These are phyloP conservation scores for Carposina sasakii DNA, from an alignment of 1,140 invertebrate genomes.

Conservation along the genomic window DNA sequence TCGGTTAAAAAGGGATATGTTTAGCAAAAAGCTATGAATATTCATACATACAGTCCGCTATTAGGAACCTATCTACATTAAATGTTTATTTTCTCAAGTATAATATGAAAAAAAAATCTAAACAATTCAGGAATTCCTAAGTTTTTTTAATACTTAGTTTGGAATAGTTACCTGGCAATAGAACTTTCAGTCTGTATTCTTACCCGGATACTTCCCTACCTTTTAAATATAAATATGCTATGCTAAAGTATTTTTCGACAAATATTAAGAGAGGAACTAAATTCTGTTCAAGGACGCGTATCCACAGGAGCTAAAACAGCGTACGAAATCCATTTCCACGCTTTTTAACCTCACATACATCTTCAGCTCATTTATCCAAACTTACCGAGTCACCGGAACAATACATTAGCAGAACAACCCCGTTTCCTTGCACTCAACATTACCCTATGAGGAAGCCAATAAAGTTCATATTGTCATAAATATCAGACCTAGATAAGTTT, in stretches of 20 bases:
- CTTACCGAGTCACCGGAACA: slow-evolving; percentile 18
- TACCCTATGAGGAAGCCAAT: background rate
- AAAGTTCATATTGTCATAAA: background rate
- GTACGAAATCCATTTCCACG: slow-evolving; percentile 11
- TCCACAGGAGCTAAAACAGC: too few relatives aligned
- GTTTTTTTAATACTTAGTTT: background rate
- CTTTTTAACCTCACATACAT: slow-evolving; percentile 23
- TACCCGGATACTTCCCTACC: background rate
- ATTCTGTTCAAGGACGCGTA: too few relatives aligned
- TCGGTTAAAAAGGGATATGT: too few relatives aligned
- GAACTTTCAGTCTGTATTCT: background rate
- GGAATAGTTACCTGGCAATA: background rate
- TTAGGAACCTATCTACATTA: too few relatives aligned
- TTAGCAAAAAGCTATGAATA: too few relatives aligned
- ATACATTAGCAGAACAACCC: slow-evolving; percentile 8
- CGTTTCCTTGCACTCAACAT: background rate
- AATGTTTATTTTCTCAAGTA: too few relatives aligned
- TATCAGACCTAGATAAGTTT: background rate
- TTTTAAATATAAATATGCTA: background rate
- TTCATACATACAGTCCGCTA: too few relatives aligned
- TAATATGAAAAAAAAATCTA: too few relatives aligned
- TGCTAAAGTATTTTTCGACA: background rate
- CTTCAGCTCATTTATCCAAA: slow-evolving; percentile 24
- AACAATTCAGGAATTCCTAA: too few relatives aligned
- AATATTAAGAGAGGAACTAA: too few relatives aligned